Evolutionary conservation across 2,888 invertebrate species (phyloP).

Genomic region (Harpagoxenus sublaevis): DNA sequence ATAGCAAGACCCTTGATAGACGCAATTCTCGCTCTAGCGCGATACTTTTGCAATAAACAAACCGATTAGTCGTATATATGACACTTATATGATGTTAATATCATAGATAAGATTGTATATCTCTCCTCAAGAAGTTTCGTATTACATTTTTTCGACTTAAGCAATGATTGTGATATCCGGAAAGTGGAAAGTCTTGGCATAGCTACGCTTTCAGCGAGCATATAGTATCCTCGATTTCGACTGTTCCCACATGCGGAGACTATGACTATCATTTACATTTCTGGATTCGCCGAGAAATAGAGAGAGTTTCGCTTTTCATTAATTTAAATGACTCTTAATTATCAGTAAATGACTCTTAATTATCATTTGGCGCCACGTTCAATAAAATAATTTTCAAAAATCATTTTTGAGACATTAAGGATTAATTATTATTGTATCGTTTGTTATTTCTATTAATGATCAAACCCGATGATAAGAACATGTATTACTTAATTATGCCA

Average conservation of each 20-base stretch:
- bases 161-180: slow-evolving; percentile 12
- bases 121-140: background rate
- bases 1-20: no score
- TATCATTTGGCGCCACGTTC: background rate
- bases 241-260: slow-evolving; percentile 39
- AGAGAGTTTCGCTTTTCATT: slow-evolving; percentile 50
- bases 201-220: slow-evolving; percentile 3
- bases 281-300: slow-evolving; percentile 41
- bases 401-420: background rate
- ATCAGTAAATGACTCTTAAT: slow-evolving; percentile 7
- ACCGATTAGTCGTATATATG: background rate
- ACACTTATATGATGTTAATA: background rate
- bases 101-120: background rate
- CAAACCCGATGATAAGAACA: background rate
- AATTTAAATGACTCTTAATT: slow-evolving; percentile 29
- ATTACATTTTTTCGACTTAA: slow-evolving; percentile 1
- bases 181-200: slow-evolving; percentile 50
- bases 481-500: background rate
- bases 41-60: background rate
- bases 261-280: slow-evolving; percentile 47
- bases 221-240: slow-evolving; percentile 52
- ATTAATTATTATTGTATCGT: background rate
- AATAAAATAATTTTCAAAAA: background rate
- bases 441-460: background rate
- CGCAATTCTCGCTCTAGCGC: background rate